These are phyloP conservation scores for Amazona guildingii DNA, from an alignment of 2,113 vertebrate genomes.

Conservation along the genomic window DNA sequence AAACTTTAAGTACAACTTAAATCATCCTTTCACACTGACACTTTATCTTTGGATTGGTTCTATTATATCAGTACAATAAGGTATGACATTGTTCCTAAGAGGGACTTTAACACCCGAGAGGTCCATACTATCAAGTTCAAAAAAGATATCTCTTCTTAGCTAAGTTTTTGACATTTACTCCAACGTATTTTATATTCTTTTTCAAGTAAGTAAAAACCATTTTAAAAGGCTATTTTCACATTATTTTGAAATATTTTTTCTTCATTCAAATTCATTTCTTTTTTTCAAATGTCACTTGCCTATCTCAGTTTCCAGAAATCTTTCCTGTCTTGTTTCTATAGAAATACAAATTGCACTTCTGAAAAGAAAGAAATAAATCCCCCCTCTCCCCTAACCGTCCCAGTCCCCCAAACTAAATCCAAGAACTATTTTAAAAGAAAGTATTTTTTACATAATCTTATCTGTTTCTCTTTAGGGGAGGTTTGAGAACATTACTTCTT, in stretches of 20 bases:
- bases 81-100: neutral
- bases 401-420: neutral
- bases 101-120: neutral
- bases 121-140: neutral
- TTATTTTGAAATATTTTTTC: neutral
- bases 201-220: neutral
- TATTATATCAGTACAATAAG: neutral
- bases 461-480: neutral
- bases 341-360: neutral
- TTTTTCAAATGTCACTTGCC: neutral
- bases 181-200: neutral
- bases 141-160: neutral
- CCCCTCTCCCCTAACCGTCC: fast-evolving
- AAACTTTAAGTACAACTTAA: neutral
- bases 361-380: neutral
- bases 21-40: neutral
- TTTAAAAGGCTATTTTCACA: neutral
- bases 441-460: neutral
- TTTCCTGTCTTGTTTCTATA: neutral
- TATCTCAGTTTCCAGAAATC: neutral
- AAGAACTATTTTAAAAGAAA: neutral
- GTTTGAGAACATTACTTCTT: neutral
- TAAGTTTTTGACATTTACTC: neutral
- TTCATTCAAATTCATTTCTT: neutral
- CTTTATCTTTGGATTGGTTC: neutral